Percentiles rank a stretch among this genome's conserved stretches.
phyloP scores from a whole-genome alignment of 2,888 invertebrate species.

The Drosophila longiperda region DNA sequence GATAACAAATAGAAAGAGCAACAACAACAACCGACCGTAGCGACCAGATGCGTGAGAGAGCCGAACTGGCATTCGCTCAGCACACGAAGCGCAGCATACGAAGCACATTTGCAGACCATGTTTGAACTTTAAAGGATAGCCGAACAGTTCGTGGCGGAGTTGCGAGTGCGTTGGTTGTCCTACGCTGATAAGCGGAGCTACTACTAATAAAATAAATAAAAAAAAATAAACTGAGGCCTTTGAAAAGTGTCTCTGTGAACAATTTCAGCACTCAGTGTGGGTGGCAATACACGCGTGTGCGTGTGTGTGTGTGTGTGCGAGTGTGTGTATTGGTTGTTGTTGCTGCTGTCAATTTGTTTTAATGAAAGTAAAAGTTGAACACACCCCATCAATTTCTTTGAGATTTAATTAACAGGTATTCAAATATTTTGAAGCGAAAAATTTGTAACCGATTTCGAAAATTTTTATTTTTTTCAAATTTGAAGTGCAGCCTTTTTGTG shows the following conservation, averaged over 20 bases:
- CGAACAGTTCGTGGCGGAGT: slow-evolving; percentile 80
- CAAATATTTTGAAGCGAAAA: not conserved
- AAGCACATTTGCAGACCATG: slow-evolving; percentile 29
- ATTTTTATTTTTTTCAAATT: slow-evolving; percentile 1
- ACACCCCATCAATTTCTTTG: slow-evolving; percentile 34
- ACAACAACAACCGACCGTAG: slow-evolving; percentile 11
- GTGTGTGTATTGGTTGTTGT: slow-evolving; percentile 23
- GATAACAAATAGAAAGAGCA: slow-evolving; percentile 63
- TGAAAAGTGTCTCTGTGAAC: slow-evolving; percentile 31
- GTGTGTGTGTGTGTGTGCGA: slow-evolving; percentile 4
- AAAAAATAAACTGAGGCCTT: slow-evolving; percentile 1
- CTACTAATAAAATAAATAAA: not conserved
- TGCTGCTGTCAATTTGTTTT: slow-evolving; percentile 33
- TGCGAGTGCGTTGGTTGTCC: slow-evolving; percentile 78
- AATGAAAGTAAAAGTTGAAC: slow-evolving; percentile 56
- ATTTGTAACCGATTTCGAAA: not conserved
- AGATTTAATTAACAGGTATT: slow-evolving; percentile 49
- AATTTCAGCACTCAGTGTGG: slow-evolving; percentile 33
- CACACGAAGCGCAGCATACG: slow-evolving; percentile 33
- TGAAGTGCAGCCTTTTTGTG: slow-evolving; percentile 23
- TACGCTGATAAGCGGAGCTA: slow-evolving; percentile 41
- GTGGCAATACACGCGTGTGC: slow-evolving; percentile 22
- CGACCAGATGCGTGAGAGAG: slow-evolving; percentile 43
- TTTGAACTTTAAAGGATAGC: slow-evolving; percentile 54
- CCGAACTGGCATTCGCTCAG: slow-evolving; percentile 17